Evolutionary conservation across 2,888 invertebrate species (phyloP).

Genomic region (Xanthostigma xanthostigma): DNA sequence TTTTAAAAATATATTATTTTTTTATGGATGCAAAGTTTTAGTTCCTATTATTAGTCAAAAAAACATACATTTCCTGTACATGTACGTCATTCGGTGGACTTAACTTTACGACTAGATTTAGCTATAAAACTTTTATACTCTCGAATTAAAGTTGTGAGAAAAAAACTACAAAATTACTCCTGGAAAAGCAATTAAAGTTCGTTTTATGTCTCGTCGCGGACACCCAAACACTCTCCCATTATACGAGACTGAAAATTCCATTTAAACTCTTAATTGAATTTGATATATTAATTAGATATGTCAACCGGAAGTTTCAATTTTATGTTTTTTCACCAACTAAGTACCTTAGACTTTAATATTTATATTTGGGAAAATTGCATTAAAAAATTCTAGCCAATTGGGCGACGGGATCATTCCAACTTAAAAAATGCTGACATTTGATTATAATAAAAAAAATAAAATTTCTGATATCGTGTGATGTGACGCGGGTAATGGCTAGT

Average conservation of each 20-base stretch:
- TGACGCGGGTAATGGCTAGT: too few species aligned
- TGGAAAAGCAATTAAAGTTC: slow-evolving; percentile 3
- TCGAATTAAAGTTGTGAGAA: neutral
- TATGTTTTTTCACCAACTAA: too few species aligned
- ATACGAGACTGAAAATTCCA: slow-evolving; percentile 3
- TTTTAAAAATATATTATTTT: neutral
- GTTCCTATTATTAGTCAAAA: neutral
- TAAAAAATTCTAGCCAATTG: too few species aligned
- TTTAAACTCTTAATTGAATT: slow-evolving; percentile 3
- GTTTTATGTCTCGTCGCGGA: neutral
- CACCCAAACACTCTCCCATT: neutral
- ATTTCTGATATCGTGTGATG: too few species aligned
- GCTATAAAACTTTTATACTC: slow-evolving; percentile 1
- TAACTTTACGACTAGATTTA: neutral
- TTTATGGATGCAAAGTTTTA: neutral
- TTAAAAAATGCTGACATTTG: too few species aligned
- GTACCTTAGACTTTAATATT: too few species aligned
- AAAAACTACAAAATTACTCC: neutral
- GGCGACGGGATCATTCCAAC: too few species aligned
- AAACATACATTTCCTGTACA: neutral
- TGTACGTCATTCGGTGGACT: neutral
- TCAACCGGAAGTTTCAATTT: too few species aligned
- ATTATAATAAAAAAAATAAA: too few species aligned
- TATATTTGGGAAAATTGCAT: too few species aligned
- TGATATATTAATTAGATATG: neutral